phyloP scores from a whole-genome alignment of 2,797 vertebrate species.

The Sphenodon punctatus region DNA sequence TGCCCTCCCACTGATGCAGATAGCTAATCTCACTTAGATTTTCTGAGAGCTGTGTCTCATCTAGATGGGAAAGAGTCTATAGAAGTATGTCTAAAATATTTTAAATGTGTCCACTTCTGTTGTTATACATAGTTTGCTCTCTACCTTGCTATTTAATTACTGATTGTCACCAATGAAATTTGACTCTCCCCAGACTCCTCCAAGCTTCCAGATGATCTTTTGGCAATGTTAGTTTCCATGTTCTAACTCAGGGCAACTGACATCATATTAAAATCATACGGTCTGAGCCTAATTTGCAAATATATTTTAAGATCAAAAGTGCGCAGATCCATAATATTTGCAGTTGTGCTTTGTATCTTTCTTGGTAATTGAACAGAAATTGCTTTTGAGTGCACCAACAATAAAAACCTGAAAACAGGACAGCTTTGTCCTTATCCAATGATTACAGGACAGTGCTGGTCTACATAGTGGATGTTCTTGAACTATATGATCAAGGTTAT shows the following conservation, averaged over 20 bases:
- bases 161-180: neutral
- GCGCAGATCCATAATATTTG: neutral
- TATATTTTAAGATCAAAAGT: neutral
- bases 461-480: neutral
- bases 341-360: too few relatives aligned
- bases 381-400: neutral
- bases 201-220: neutral
- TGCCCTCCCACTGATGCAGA: neutral
- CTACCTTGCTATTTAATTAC: neutral
- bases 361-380: neutral
- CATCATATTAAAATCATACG: neutral
- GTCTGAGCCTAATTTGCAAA: neutral
- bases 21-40: neutral
- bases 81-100: neutral
- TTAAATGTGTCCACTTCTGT: neutral
- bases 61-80: neutral
- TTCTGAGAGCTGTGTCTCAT: neutral
- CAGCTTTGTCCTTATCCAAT: neutral
- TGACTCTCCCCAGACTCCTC: neutral
- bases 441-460: neutral
- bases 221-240: neutral
- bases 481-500: neutral
- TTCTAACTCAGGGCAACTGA: neutral
- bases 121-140: constrained; percentile 10
- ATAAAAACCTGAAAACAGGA: neutral